These are phyloP conservation scores for Notamacropus eugenii DNA, from an alignment of 2,797 vertebrate genomes.

Conservation along the genomic window DNA sequence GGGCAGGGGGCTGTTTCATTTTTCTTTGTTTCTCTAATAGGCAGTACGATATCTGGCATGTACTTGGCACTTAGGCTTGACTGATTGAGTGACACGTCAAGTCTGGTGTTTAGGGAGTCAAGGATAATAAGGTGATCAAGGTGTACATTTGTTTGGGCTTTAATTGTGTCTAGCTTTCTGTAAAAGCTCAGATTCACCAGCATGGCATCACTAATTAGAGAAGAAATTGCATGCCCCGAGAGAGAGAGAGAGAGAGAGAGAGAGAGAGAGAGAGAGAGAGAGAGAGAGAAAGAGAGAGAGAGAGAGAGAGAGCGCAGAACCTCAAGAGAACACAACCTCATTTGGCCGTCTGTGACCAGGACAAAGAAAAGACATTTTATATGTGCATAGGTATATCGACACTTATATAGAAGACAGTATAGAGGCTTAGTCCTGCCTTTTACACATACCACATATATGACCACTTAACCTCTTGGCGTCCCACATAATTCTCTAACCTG, in stretches of 20 bases:
- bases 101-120: too few species aligned
- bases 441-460: background rate
- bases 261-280: too few species aligned
- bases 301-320: too few species aligned
- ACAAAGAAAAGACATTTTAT: background rate
- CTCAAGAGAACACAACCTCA: background rate
- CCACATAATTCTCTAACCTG: background rate
- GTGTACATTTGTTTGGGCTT: background rate
- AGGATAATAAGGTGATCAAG: too few species aligned
- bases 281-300: too few species aligned
- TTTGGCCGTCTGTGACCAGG: background rate
- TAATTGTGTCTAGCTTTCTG: background rate
- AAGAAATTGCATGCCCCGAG: background rate
- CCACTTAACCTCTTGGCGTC: background rate
- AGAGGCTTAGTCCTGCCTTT: background rate
- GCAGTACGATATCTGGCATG: too few species aligned
- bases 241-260: too few species aligned
- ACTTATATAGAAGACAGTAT: background rate
- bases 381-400: background rate
- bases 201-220: background rate
- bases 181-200: background rate
- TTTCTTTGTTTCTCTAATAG: too few species aligned
- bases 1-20: too few species aligned
- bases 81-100: too few species aligned
- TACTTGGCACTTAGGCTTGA: too few species aligned